Conservation (phyloP, 2,888 invertebrate species). For the Coelinius sp. region DNA sequence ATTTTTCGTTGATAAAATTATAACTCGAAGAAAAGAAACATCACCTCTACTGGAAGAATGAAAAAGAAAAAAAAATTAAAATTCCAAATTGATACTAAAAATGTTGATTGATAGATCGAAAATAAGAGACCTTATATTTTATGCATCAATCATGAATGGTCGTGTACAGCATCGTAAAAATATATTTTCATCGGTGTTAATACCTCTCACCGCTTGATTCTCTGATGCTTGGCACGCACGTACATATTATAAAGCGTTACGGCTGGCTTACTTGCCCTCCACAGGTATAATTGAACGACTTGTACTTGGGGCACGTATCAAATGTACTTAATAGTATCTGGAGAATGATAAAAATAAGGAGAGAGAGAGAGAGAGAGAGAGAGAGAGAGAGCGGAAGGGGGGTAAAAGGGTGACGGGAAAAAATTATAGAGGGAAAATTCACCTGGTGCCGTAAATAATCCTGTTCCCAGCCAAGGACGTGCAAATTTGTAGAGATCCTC, state of each 20-base stretch:
- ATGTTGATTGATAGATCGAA: neutral
- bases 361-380: neutral
- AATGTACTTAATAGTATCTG: slow-evolving; percentile 35
- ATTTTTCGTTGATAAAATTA: neutral
- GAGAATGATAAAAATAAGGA: neutral
- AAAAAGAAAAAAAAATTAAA: neutral
- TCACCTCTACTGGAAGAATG: no score
- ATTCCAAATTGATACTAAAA: neutral
- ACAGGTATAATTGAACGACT: slow-evolving; percentile 50
- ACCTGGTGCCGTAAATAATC: slow-evolving; percentile 58
- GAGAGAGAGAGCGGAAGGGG: no score
- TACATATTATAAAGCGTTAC: slow-evolving; percentile 44
- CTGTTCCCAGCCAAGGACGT: slow-evolving; percentile 55
- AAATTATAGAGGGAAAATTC: slow-evolving; percentile 29
- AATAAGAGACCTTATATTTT: neutral
- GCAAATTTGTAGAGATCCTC: slow-evolving; percentile 52
- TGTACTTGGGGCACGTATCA: slow-evolving; percentile 54
- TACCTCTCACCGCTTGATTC: neutral
- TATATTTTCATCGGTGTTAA: slow-evolving; percentile 20
- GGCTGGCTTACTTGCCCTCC: slow-evolving; percentile 26
- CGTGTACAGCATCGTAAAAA: slow-evolving; percentile 31
- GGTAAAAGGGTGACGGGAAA: no score
- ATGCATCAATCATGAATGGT: slow-evolving; percentile 7
- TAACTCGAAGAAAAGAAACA: no score
- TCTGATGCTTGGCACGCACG: slow-evolving; percentile 45